Percentiles rank a stretch among this genome's conserved stretches.
Conservation (phyloP, 1,140 invertebrate species). For the Cheumatopsyche charites region DNA sequence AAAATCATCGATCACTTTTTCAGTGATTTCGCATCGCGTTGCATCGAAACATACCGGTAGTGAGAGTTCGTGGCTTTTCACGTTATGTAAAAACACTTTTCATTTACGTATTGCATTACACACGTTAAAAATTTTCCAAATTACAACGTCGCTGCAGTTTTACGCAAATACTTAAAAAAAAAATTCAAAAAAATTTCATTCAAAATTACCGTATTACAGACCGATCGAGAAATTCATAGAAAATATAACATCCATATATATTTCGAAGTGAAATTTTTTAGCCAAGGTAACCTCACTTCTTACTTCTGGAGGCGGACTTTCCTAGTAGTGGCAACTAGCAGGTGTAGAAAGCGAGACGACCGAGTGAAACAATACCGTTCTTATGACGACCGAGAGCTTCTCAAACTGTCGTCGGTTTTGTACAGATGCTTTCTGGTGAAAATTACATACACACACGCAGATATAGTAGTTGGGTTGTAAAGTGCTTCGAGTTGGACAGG, state of each 20-base stretch:
- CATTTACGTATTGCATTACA: too few species aligned
- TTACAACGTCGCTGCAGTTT: too few species aligned
- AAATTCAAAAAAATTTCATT: too few species aligned
- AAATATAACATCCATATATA: background rate
- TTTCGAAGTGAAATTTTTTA: slow-evolving; percentile 26
- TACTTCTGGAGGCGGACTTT: slow-evolving; percentile 17
- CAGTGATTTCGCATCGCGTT: background rate
- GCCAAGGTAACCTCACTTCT: background rate
- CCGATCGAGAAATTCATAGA: background rate
- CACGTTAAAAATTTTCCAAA: background rate
- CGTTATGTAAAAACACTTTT: background rate
- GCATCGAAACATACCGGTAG: background rate
- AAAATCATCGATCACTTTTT: slow-evolving; percentile 5
- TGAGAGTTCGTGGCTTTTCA: background rate
- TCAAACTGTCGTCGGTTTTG: background rate
- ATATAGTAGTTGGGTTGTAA: background rate
- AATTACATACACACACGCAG: background rate
- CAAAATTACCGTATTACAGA: too few species aligned
- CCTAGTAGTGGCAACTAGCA: slow-evolving; percentile 29
- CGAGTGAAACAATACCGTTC: slow-evolving; percentile 36
- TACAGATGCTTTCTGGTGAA: background rate
- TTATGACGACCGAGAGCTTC: slow-evolving; percentile 19
- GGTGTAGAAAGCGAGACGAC: slow-evolving; percentile 38
- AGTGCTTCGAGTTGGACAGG: slow-evolving; percentile 12
- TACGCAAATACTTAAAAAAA: too few species aligned